phyloP scores from a whole-genome alignment of 2,113 vertebrate genomes.

The Stercorarius parasiticus region DNA sequence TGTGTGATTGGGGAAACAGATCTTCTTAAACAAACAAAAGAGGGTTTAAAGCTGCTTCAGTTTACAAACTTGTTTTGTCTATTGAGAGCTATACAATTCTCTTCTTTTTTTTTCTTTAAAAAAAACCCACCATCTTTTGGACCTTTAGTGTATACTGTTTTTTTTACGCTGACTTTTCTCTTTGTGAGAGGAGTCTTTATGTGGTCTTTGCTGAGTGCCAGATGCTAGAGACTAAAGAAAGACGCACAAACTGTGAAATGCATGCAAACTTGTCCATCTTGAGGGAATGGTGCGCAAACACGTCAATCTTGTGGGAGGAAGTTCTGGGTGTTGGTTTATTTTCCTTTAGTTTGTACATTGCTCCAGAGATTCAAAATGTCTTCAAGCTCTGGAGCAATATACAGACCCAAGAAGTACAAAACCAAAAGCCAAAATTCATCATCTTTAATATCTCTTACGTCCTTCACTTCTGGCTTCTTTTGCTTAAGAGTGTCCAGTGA shows the following conservation, averaged over 20 bases:
- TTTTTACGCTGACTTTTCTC: not conserved
- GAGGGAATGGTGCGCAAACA: rapidly evolving
- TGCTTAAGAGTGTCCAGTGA: not conserved
- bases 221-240: not conserved
- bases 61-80: not conserved
- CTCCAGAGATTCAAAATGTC: not conserved
- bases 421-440: not conserved
- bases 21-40: not conserved
- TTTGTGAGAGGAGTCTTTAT: not conserved
- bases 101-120: not conserved
- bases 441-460: not conserved
- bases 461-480: not conserved
- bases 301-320: not conserved
- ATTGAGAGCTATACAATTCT: not conserved
- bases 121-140: not conserved
- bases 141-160: not conserved
- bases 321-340: not conserved
- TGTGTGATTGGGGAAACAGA: not conserved
- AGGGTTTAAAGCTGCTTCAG: not conserved
- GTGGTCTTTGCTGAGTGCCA: not conserved
- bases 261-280: not conserved
- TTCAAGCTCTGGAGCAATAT: not conserved
- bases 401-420: not conserved
- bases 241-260: not conserved
- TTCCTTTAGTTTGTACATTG: not conserved